phyloP scores from a whole-genome alignment of 2,888 invertebrate genomes.

The Trissoscelio sp. region DNA sequence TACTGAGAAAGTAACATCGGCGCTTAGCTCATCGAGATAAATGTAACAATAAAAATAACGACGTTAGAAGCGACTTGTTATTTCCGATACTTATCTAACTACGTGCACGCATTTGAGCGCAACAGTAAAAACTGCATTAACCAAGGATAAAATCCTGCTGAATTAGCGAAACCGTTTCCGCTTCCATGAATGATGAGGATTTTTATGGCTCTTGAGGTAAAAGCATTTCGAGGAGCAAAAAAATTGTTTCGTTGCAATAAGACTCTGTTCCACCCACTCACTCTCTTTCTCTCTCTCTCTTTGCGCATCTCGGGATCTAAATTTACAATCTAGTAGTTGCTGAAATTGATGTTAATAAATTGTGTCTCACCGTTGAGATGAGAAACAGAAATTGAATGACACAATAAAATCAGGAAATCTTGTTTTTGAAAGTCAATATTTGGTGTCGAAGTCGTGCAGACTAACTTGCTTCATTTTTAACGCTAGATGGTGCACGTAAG shows the following conservation, averaged over 20 bases:
- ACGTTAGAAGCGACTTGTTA: conserved; percentile 1
- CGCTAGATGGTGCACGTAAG: background rate
- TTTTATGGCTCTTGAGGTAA: conserved; percentile 1
- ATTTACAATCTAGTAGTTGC: conserved; percentile 16
- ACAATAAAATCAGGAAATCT: conserved; percentile 34
- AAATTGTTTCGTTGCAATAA: conserved; percentile 2
- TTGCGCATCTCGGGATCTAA: conserved; percentile 21
- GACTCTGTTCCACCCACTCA: background rate
- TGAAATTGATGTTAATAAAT: conserved; percentile 41
- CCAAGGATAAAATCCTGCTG: conserved; percentile 6
- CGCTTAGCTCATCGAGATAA: background rate
- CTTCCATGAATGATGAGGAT: background rate
- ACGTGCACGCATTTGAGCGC: conserved; percentile 9
- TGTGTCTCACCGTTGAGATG: conserved; percentile 39
- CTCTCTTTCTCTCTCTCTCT: too few species aligned
- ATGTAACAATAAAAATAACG: conserved; percentile 28
- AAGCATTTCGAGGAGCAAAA: background rate
- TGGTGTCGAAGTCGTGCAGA: conserved; percentile 8
- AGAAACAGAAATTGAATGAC: conserved; percentile 47
- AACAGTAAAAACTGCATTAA: conserved; percentile 13
- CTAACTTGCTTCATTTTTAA: conserved; percentile 4
- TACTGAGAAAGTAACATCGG: background rate
- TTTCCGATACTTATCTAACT: conserved; percentile 20
- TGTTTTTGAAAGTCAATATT: conserved; percentile 40
- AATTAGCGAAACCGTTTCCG: background rate